A percentile compares a stretch with the other conserved stretches of the same genome.
These are phyloP conservation scores for Ricordea florida DNA, from an alignment of 92 coral and sea anemone species.

Conservation along the genomic window DNA sequence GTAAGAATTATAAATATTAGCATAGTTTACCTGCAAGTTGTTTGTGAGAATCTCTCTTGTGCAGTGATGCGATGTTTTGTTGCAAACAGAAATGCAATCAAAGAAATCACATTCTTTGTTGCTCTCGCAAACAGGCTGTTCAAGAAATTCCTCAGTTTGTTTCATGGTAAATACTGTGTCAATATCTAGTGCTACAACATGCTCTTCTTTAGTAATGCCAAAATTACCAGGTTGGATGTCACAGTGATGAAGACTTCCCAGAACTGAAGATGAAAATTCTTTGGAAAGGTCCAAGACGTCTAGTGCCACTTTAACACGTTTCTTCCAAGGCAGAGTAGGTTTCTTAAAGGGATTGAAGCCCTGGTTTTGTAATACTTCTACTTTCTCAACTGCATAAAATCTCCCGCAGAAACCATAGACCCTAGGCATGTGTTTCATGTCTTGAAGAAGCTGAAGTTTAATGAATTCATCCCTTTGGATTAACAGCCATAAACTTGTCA, in stretches of 20 bases:
- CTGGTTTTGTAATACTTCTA: constrained; percentile 49
- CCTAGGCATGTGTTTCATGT: constrained; percentile 77
- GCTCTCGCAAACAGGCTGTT: constrained; percentile 71
- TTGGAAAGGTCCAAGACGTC: constrained; percentile 63
- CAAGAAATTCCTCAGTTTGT: constrained; percentile 68
- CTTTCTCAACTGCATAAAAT: constrained; percentile 87
- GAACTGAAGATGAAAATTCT: constrained; percentile 55
- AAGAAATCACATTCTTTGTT: constrained; percentile 83
- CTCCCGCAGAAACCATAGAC: constrained; percentile 90
- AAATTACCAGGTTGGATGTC: constrained; percentile 94
- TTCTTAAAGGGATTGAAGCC: constrained; percentile 37
- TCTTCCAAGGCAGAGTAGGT: constrained; percentile 68
- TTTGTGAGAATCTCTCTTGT: constrained; percentile 63
- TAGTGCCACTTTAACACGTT: constrained; percentile 59
- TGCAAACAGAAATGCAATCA: constrained; percentile 83
- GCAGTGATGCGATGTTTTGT: constrained; percentile 56
- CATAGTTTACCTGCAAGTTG: constrained; percentile 71
- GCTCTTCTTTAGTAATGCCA: constrained; percentile 65
- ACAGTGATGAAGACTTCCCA: constrained; percentile 84
- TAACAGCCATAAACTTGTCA: constrained; percentile 80
- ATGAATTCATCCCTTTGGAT: constrained; percentile 84
- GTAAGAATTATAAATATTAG: too few species aligned
- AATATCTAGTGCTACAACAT: constrained; percentile 74
- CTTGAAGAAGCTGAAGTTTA: constrained; percentile 74
- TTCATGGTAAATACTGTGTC: constrained; percentile 72